Evolutionary conservation across 1,140 invertebrate species (phyloP).

Genomic region (Megathymus violae): DNA sequence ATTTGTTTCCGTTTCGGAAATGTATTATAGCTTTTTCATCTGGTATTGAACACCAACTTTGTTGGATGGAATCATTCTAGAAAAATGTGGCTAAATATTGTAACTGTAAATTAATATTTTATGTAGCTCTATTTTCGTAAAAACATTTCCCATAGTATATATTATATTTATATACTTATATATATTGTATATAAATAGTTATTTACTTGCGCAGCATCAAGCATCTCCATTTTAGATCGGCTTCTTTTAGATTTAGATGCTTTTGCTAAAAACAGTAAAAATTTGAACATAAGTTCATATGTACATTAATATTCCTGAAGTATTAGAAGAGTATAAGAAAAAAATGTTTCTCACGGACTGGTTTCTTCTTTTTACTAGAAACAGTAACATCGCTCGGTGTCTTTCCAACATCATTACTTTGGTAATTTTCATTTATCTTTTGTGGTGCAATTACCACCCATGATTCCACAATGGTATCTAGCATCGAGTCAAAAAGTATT

Average conservation of each 20-base stretch:
- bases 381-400: slow-evolving; percentile 56
- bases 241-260: slow-evolving; percentile 55
- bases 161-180: slow-evolving; percentile 1
- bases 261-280: slow-evolving; percentile 50
- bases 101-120: too few species aligned
- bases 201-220: slow-evolving; percentile 50
- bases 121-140: too few species aligned
- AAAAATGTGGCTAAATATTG: too few species aligned
- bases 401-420: slow-evolving; percentile 47
- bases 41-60: slow-evolving; percentile 56
- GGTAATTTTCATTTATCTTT: slow-evolving; percentile 45
- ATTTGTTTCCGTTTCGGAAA: slow-evolving; percentile 78
- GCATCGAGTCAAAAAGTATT: slow-evolving; percentile 66
- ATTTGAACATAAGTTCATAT: not conserved
- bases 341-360: slow-evolving; percentile 30
- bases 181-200: not conserved
- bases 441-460: slow-evolving; percentile 57
- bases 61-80: slow-evolving; percentile 38
- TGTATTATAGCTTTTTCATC: slow-evolving; percentile 68
- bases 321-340: not conserved
- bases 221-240: slow-evolving; percentile 54
- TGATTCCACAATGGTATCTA: slow-evolving; percentile 62
- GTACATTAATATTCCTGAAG: not conserved
- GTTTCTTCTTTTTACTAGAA: slow-evolving; percentile 59
- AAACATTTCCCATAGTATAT: not conserved